Conservation (phyloP, 2,797 vertebrate genomes). For the Coreius guichenoti region DNA sequence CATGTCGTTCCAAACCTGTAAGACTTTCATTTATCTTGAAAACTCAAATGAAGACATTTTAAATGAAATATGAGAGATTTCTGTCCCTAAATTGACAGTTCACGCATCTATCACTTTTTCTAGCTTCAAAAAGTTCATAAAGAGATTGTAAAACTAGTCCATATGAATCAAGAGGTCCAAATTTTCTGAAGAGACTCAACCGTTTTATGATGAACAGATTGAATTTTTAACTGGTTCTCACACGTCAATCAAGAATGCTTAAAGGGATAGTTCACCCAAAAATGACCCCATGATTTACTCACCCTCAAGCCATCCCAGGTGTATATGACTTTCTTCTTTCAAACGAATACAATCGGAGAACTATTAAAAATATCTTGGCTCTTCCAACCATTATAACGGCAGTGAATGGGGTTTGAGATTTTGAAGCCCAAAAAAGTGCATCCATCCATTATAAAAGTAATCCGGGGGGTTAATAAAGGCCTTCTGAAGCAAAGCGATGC, state of each 20-base stretch:
- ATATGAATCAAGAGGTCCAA: neutral
- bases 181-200: neutral
- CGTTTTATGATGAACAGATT: neutral
- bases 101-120: neutral
- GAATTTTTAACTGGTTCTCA: neutral
- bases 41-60: neutral
- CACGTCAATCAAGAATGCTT: neutral
- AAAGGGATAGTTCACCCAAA: too few species aligned
- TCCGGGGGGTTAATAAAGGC: too few species aligned
- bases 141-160: neutral
- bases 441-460: too few species aligned
- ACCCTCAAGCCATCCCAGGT: too few species aligned
- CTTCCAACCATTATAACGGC: too few species aligned
- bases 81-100: neutral
- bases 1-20: neutral
- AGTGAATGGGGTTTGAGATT: too few species aligned
- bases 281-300: too few species aligned
- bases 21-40: neutral
- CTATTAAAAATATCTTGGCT: too few species aligned
- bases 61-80: neutral
- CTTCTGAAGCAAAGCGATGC: too few species aligned
- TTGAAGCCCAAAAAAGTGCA: too few species aligned
- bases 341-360: too few species aligned
- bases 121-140: neutral
- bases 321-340: too few species aligned